Conservation (phyloP, 2,113 vertebrate genomes). For the Naja naja region DNA sequence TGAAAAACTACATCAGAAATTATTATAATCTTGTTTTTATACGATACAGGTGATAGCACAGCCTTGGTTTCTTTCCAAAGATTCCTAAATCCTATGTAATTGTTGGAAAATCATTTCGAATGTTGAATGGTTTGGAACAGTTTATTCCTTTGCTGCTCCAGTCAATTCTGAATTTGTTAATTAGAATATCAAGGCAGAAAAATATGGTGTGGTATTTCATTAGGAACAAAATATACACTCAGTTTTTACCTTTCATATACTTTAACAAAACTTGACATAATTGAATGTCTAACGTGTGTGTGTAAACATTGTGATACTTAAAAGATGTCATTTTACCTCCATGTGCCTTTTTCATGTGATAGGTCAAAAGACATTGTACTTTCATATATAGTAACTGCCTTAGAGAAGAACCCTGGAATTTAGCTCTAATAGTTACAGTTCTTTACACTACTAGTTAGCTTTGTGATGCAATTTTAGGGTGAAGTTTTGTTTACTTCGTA, state of each 20-base stretch:
- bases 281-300: neutral
- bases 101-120: neutral
- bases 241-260: neutral
- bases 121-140: neutral
- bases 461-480: neutral
- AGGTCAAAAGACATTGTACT: conserved; percentile 22
- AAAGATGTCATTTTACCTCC: conserved; percentile 3
- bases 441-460: neutral
- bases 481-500: neutral
- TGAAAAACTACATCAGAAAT: conserved; percentile 1
- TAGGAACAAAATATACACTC: neutral
- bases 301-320: neutral
- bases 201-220: neutral
- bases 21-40: neutral
- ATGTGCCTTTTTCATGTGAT: conserved; percentile 12
- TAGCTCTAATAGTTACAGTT: conserved; percentile 4
- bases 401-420: conserved; percentile 24
- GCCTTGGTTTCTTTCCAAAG: conserved; percentile 43
- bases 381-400: conserved; percentile 33
- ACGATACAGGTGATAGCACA: conserved; percentile 38
- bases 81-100: conserved; percentile 30
- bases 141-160: conserved; percentile 24
- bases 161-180: neutral
- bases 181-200: neutral
- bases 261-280: neutral